Base-by-base conservation (phyloP, 2,888 invertebrate genomes). In the Tachystola acroxantha region DNA sequence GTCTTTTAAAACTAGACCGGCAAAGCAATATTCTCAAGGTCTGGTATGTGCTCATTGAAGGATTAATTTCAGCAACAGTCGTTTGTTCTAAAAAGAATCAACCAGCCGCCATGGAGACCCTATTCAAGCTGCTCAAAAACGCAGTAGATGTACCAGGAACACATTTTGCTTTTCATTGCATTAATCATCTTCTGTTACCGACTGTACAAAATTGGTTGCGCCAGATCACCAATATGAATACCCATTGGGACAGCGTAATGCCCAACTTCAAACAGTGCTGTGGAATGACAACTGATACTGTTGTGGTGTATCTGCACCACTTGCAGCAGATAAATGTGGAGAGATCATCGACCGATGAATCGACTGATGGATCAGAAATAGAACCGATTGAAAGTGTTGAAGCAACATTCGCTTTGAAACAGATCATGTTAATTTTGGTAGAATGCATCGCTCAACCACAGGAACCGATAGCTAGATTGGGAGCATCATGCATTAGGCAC, bases 201-300 rank as follows among this genome's bases (percentile, higher is more conserved):
- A 94, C 95, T 88, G 93, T 98, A 10, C 98, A 98, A 78, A 93
- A 94, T 58, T 98, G 98, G 98, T 80, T 97, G 40, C 89, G 97
- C 7, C 92, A 93, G 67, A 91, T 91, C 11, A 88, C 91, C 10
- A 92, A 93, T 52, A 90, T 92, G 4, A 91, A 91, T 50, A 88
- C 92, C 46, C 90, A 93, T 45, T 92, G 93, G 91, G 92, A 94
- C 50, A 88, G 89, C 48, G 91, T 94, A 33, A 94, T 94, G 69
- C 93, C 96, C 46, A 97, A 96, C 72, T 97, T 97, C 63, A 97
- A 97, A 64, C 97, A 98, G 65, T 97, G 96, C 64, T 96, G 96
- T 61, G 97, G 98, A 6, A 91, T 97, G 77, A 94, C 96, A 7
- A 96, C 96, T 0, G 97, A 98, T 63, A 88, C 97, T 19, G 92